Evolutionary conservation across 2,888 invertebrate species (phyloP).

Genomic region (Harpalus rubripes): DNA sequence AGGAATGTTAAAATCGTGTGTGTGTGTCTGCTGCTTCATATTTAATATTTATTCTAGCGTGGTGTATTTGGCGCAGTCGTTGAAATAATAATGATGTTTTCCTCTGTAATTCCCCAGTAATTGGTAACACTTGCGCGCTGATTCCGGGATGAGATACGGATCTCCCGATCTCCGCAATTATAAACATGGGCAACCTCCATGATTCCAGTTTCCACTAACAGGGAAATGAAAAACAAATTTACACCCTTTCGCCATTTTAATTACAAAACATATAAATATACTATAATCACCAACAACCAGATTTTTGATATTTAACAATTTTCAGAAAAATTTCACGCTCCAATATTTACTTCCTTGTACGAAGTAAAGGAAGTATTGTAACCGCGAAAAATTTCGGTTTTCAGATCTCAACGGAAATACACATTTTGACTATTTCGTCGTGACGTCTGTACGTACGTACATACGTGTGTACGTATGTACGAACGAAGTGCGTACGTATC

Average conservation of each 20-base stretch:
- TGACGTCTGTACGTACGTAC: too few species aligned
- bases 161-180: conserved; percentile 1
- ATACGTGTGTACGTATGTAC: too few species aligned
- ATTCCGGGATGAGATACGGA: background rate
- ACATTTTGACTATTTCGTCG: too few species aligned
- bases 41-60: too few species aligned
- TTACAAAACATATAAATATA: background rate
- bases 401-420: too few species aligned
- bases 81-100: conserved; percentile 2
- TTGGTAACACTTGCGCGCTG: background rate
- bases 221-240: background rate
- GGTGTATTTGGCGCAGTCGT: background rate
- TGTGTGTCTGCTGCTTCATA: too few species aligned
- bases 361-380: too few species aligned
- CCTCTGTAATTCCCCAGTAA: background rate
- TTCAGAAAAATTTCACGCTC: too few species aligned
- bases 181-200: background rate
- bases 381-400: too few species aligned
- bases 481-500: too few species aligned
- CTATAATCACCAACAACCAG: background rate
- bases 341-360: too few species aligned
- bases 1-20: too few species aligned
- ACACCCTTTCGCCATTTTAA: background rate
- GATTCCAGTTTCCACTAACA: background rate
- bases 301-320: background rate